Percentiles rank a stretch among this genome's conserved stretches.
Evolutionary conservation across 2,888 invertebrate species (phyloP).

Genomic region (Drosophila acutilabella): DNA sequence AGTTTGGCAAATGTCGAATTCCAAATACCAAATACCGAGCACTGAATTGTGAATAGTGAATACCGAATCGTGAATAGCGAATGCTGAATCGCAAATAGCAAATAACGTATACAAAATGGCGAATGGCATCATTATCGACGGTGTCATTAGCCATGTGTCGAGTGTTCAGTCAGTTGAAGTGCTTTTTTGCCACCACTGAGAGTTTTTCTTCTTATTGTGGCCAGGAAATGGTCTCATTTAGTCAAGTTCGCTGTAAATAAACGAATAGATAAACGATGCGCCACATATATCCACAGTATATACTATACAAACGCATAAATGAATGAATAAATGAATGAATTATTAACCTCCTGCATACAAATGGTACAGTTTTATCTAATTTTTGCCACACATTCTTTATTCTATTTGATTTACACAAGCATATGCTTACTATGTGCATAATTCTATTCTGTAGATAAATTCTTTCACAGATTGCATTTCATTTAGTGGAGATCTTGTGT

Average conservation of each 20-base stretch:
- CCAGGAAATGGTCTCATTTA: slow-evolving; percentile 31
- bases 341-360: slow-evolving; percentile 46
- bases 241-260: slow-evolving; percentile 38
- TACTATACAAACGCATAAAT: slow-evolving; percentile 18
- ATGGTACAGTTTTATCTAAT: slow-evolving; percentile 17
- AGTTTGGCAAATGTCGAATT: slow-evolving; percentile 38
- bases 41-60: neutral
- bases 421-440: slow-evolving; percentile 16
- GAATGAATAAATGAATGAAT: slow-evolving; percentile 27
- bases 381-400: neutral
- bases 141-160: slow-evolving; percentile 68
- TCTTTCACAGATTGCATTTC: neutral
- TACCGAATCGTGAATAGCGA: slow-evolving; percentile 16
- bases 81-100: slow-evolving; percentile 22
- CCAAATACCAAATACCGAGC: slow-evolving; percentile 15
- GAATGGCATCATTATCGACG: slow-evolving; percentile 70
- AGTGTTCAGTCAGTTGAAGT: slow-evolving; percentile 31
- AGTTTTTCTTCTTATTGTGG: neutral
- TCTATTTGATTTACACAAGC: slow-evolving; percentile 6
- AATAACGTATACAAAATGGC: slow-evolving; percentile 3
- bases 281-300: neutral
- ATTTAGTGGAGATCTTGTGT: neutral
- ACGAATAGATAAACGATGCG: slow-evolving; percentile 44
- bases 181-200: slow-evolving; percentile 5
- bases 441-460: neutral